These are phyloP conservation scores for Phalanger gymnotis DNA, from an alignment of 2,797 vertebrate genomes.

Conservation along the genomic window DNA sequence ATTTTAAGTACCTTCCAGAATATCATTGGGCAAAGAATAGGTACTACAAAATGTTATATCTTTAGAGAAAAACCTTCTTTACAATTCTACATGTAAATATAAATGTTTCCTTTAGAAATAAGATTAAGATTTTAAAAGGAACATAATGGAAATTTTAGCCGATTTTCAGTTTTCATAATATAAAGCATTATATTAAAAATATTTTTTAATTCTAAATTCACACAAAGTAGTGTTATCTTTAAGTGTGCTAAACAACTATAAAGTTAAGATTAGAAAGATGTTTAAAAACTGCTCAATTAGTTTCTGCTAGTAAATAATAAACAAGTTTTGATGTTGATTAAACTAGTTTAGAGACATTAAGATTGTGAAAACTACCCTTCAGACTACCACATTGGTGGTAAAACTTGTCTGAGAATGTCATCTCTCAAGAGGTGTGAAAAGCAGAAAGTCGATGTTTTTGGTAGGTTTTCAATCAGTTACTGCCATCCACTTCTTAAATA, in stretches of 20 bases:
- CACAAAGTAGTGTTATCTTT: background rate
- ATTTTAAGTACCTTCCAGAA: background rate
- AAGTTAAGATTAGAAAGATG: background rate
- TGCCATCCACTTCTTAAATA: background rate
- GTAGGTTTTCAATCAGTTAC: background rate
- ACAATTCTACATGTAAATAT: background rate
- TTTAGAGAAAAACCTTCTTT: background rate
- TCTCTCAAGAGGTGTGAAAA: background rate
- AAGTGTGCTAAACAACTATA: background rate
- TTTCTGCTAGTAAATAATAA: background rate
- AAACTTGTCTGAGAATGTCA: background rate
- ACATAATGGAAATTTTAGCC: background rate
- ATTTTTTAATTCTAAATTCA: background rate
- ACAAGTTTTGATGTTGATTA: background rate
- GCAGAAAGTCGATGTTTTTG: background rate
- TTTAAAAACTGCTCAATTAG: background rate
- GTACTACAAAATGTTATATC: background rate
- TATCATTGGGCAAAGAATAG: background rate
- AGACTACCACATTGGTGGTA: background rate
- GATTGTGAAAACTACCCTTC: background rate
- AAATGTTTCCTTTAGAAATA: background rate
- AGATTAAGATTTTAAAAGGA: background rate
- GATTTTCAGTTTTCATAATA: background rate
- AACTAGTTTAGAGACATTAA: background rate
- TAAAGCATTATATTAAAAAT: background rate